These are phyloP conservation scores for Bilobella aurantiaca DNA, from an alignment of 1,140 invertebrate genomes.

Conservation along the genomic window DNA sequence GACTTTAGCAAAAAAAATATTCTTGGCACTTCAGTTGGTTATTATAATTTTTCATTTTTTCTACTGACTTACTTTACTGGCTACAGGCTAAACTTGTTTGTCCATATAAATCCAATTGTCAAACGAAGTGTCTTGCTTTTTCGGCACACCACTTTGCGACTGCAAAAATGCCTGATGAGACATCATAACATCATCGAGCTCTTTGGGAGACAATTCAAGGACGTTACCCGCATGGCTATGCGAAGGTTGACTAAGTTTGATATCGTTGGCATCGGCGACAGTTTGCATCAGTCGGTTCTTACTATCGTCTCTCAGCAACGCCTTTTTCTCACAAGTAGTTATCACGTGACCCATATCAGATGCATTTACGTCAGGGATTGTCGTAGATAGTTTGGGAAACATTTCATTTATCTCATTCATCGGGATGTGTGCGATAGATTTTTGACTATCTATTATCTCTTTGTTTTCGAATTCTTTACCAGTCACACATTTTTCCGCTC, in stretches of 20 bases:
- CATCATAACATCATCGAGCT: constrained; percentile 35
- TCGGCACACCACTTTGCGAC: constrained; percentile 12
- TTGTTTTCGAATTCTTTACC: neutral
- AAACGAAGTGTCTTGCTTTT: constrained; percentile 27
- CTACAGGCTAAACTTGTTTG: too few relatives aligned
- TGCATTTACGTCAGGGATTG: neutral
- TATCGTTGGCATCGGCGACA: constrained; percentile 32
- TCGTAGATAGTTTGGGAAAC: too few relatives aligned
- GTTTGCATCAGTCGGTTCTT: constrained; percentile 32
- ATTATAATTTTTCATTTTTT: too few relatives aligned
- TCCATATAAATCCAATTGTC: constrained; percentile 37
- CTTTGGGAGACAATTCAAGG: constrained; percentile 29
- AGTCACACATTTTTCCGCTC: neutral
- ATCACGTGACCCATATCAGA: neutral
- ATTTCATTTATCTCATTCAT: neutral
- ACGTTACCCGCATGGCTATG: constrained; percentile 17
- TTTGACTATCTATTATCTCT: neutral
- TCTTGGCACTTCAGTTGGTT: too few relatives aligned
- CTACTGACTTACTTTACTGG: too few relatives aligned
- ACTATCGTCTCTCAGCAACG: constrained; percentile 26
- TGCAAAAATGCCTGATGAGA: constrained; percentile 32
- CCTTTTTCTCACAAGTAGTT: constrained; percentile 18
- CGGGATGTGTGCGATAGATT: neutral
- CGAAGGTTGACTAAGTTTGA: constrained; percentile 22
- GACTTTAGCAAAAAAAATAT: too few relatives aligned